Base-by-base conservation (phyloP, 2,797 vertebrate species). In the Tragopan temminckii region DNA sequence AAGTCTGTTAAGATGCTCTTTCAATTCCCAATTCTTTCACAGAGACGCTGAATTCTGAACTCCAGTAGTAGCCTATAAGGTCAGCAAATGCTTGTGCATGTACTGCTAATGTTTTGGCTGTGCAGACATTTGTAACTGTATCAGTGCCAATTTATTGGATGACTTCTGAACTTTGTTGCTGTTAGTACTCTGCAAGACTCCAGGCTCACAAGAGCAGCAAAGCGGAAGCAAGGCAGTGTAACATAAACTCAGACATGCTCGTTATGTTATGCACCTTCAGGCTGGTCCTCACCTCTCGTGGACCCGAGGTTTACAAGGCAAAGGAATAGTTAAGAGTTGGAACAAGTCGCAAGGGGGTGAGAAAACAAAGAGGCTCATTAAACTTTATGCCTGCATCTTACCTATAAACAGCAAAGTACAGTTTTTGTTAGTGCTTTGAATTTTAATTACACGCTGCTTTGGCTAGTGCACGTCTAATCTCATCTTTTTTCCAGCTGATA, bases 381-480 rank as follows among this genome's bases (percentile, higher is more conserved):
- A 93, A 89, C 87, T 93, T 93, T 83, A 88, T 82, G 67, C 72
- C 67, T 83, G 55, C 57, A 29, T 91, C 77, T 91, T 59, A 84
- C 29, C 64, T 64, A 61, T 84, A 92, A 95, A 95, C 82, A 76
- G 59, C 61, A 57, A 11, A 81, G 70, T 76, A 45, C 46, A 83
- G 82, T n/a, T 94, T 94, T 86, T 92, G 84, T 92, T 85, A 92
- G 45, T 58, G 77, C 82, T 92, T 94, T 92, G 85, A 86, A 77
- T 95, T 91, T 93, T 91, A 88, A 81, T 92, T 89, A 25, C 42
- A 20, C 36, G 42, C 79, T 92, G 27, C 86, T 77, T 81, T 77
- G 70, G 84, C 36, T 64, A 58, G 40, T 35, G 18, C 16, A 27
- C 6, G 31, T 84, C 52, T 67, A 40, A 68, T 45, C 80, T 76